Base-by-base conservation (phyloP, 2,888 invertebrate species). In the Eristalis tenax region DNA sequence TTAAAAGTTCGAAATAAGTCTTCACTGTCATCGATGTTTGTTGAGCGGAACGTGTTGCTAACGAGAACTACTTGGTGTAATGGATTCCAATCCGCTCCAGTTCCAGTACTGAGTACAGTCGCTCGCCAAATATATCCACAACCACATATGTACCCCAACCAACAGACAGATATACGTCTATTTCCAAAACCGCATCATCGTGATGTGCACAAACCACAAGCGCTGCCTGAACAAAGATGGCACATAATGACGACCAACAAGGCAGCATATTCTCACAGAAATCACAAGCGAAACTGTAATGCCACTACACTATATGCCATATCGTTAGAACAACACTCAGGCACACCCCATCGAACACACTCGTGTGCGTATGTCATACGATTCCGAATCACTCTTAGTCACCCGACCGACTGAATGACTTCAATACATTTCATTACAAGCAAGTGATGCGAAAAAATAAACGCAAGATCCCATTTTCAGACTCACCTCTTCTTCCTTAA, bases 361-460 rank as follows among this genome's bases (percentile, higher is more conserved):
- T 75, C 56, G 61, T 61, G 4, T 61, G 10, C 43, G 57, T 35
- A 23, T n/a, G n/a, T 79, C 78, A 64, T 69, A 43, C 74, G 79
- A 83, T 83, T 68, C n/a, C 6, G 56, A 65, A 61, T 43, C 57
- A 43, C 35, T 63, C 13, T 63, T 26, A 75, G 11, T 66, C 66
- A 59, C 35, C 32, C 32, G 64, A 28, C 57, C 71, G 65, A 32
- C 38, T 23, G 13, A 32, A 32, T 57, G 28, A 65, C 32, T 71
- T 22, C 26, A 70, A 70, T 78, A 50, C 50, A 70, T 64, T 63
- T 13, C 26, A 43, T 69, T 61, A 63, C n/a, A 2, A 50, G 2
- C n/a, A 18, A n/a, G 6, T 13, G 38, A 8, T 32, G 4, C 6
- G 6, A 6, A 8, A 32, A 40, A 43, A 43, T 43, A 43, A 50